Base-by-base conservation (phyloP, 2,113 vertebrate genomes). In the Phalacrocorax carbo region DNA sequence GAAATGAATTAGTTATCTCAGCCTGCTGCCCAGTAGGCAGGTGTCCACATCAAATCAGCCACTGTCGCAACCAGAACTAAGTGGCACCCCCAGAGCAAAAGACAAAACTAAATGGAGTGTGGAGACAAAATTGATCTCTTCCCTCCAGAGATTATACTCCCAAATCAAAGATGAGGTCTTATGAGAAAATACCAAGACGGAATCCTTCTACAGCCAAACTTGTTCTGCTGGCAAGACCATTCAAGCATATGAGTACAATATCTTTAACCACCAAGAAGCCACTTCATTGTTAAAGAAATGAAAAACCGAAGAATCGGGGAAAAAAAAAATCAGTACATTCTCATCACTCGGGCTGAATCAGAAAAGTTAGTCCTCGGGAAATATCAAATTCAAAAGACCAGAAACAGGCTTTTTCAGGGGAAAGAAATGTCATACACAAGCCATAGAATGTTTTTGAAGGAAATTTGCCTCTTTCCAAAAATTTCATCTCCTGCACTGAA, bases 1-100 rank as follows among this genome's bases (percentile, higher is more conserved):
- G 91, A 96, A 96, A 96, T 92, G 86, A 93, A 93, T 94, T 86
- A 9, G 81, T 78, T 82, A 70, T 86, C 94, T 97, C 94, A 88
- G 92, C 51, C 90, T 77, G 72, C 86, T 92, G 94, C 66, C 83
- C 60, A 54, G 16, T 14, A 51, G 93, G 93, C 94, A 96, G 93
- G 86, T 85, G 86, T 85, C 86, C 89, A 86, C 55, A 71, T 78
- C 90, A 91, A 61, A 95, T 27, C 83, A 90, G 55, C 57, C 91
- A 68, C 4, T 76, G 90, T 71, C 87, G 85, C 92, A 88, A 34
- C 30, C 5, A 0, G 49, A 75, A 72, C 73, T 22, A 71, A 91
- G 68, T 4, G 2, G 76, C 89, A 96, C 62, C 68, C 87, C 83
- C 61, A 36, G 58, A 83, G 58, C 36, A 85, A 46, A 72, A 69